phyloP scores from a whole-genome alignment of 2,888 invertebrate genomes.

The Pachliopta kotzebuea region DNA sequence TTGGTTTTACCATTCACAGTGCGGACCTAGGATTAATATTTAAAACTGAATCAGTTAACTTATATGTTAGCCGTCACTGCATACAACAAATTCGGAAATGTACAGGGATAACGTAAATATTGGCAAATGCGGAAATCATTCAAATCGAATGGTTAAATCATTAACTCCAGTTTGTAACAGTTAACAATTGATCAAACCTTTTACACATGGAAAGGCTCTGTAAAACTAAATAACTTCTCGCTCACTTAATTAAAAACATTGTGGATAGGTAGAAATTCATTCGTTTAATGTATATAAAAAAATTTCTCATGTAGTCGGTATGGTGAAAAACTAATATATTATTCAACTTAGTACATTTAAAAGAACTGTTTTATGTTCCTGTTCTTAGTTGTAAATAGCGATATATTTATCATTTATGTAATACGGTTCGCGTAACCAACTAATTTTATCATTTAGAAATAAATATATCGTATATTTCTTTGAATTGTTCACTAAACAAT shows the following conservation, averaged over 20 bases:
- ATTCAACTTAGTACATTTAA: slow-evolving; percentile 64
- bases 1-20: slow-evolving; percentile 37
- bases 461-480: slow-evolving; percentile 51
- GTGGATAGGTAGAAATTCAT: slow-evolving; percentile 66
- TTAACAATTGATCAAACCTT: slow-evolving; percentile 37
- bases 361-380: slow-evolving; percentile 79
- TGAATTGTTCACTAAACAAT: slow-evolving; percentile 44
- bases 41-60: slow-evolving; percentile 13
- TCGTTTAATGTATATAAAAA: slow-evolving; percentile 66
- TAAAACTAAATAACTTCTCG: slow-evolving; percentile 57
- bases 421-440: slow-evolving; percentile 28
- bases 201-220: slow-evolving; percentile 64
- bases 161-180: slow-evolving; percentile 20
- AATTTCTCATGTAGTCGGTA: slow-evolving; percentile 58
- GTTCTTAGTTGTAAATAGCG: slow-evolving; percentile 75
- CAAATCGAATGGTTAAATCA: slow-evolving; percentile 41
- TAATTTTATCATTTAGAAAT: slow-evolving; percentile 35
- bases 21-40: slow-evolving; percentile 26
- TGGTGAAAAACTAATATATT: slow-evolving; percentile 72
- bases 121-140: slow-evolving; percentile 48
- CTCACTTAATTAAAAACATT: slow-evolving; percentile 60
- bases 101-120: slow-evolving; percentile 73
- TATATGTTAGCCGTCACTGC: slow-evolving; percentile 38
- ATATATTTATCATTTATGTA: slow-evolving; percentile 49
- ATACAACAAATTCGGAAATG: slow-evolving; percentile 77